Evolutionary conservation across 1,140 invertebrate genomes (phyloP).

Genomic region (Saccostrea cuccullata): DNA sequence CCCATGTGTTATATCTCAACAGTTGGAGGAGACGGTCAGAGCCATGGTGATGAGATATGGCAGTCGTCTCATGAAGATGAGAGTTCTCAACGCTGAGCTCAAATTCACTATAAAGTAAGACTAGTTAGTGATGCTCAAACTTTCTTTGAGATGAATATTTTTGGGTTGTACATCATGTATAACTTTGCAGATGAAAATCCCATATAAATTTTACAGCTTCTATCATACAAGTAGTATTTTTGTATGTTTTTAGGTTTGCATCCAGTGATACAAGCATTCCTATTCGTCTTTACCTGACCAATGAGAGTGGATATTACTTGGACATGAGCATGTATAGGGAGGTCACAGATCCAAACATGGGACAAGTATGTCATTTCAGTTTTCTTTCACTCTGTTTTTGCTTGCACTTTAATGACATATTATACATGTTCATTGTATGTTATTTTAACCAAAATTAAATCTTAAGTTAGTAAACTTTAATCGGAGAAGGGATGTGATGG

Average conservation of each 20-base stretch:
- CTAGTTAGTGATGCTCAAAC: neutral
- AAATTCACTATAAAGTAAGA: constrained; percentile 88
- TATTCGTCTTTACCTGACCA: constrained; percentile 93
- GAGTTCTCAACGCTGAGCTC: constrained; percentile 89
- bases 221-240: too few relatives aligned
- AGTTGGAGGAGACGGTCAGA: constrained; percentile 97
- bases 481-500: too few relatives aligned
- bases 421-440: too few relatives aligned
- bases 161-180: too few relatives aligned
- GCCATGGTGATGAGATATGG: constrained; percentile 98
- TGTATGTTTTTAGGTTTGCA: constrained; percentile 75
- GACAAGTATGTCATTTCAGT: constrained; percentile 82
- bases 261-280: constrained; percentile 90
- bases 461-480: too few relatives aligned
- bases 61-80: constrained; percentile 95
- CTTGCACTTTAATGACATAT: too few relatives aligned
- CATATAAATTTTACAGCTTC: too few relatives aligned
- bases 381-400: too few relatives aligned
- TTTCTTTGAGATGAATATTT: too few relatives aligned
- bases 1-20: constrained; percentile 45
- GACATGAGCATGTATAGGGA: constrained; percentile 97
- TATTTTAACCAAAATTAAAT: too few relatives aligned
- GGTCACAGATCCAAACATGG: constrained; percentile 91
- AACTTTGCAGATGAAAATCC: too few relatives aligned
- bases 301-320: constrained; percentile 97